Percentiles rank a stretch among this genome's conserved stretches.
Conservation (phyloP, 2,888 invertebrate genomes). For the Papilio protenor region DNA sequence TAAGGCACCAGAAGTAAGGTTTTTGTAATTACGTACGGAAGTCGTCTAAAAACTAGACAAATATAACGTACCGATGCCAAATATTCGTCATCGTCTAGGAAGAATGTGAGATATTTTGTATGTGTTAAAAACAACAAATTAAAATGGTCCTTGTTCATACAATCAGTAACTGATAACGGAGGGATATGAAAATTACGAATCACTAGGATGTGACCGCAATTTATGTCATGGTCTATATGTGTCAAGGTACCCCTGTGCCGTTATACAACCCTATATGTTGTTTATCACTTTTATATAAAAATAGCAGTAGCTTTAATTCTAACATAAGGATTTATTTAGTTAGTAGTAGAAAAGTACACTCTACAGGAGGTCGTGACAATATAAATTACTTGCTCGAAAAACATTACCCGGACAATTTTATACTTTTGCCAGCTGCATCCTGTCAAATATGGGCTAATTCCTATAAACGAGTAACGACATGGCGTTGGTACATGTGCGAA, state of each 20-base stretch:
- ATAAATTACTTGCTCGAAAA: neutral
- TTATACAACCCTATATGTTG: neutral
- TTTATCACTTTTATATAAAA: neutral
- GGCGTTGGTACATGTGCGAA: constrained; percentile 27
- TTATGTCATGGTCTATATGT: constrained; percentile 35
- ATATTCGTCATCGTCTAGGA: constrained; percentile 95
- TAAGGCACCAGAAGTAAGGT: too few relatives aligned
- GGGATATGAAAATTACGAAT: constrained; percentile 31
- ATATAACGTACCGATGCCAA: constrained; percentile 87
- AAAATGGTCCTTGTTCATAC: constrained; percentile 14
- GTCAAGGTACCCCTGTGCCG: constrained; percentile 30
- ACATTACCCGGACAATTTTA: neutral
- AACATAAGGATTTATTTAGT: too few relatives aligned
- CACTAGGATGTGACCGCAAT: constrained; percentile 39
- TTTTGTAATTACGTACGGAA: too few relatives aligned
- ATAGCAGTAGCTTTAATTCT: too few relatives aligned
- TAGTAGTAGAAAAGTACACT: too few relatives aligned
- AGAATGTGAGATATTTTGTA: constrained; percentile 91
- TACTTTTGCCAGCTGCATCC: constrained; percentile 23
- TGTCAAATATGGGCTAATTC: neutral
- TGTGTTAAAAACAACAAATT: neutral
- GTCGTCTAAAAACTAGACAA: neutral
- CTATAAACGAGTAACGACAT: constrained; percentile 6
- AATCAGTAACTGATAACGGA: constrained; percentile 15
- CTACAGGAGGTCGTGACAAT: neutral